Evolutionary conservation across 2,888 invertebrate species (phyloP).

Genomic region (Sceliomorpha sp.): DNA sequence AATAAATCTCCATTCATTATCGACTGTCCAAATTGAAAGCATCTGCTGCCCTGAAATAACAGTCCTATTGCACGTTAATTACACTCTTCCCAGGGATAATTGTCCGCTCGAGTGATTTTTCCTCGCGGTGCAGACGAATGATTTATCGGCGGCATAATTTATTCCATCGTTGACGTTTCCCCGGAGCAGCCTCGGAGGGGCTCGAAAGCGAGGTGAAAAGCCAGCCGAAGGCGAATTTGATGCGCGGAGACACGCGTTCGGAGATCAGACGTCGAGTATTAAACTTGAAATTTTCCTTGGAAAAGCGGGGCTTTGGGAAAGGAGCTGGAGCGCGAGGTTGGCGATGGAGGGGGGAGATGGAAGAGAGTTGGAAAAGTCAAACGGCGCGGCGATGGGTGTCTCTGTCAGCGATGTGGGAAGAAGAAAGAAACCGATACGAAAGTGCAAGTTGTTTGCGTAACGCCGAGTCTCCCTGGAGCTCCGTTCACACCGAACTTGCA

Average conservation of each 20-base stretch:
- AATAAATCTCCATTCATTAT: slow-evolving; percentile 13
- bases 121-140: not conserved
- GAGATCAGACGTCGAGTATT: no score
- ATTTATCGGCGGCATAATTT: slow-evolving; percentile 10
- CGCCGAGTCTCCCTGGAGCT: slow-evolving; percentile 46
- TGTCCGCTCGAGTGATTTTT: slow-evolving; percentile 9
- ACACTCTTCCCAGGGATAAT: slow-evolving; percentile 5
- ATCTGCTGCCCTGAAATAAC: slow-evolving; percentile 13
- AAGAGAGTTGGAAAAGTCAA: slow-evolving; percentile 51
- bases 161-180: not conserved
- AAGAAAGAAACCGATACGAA: slow-evolving; percentile 66
- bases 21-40: slow-evolving; percentile 6
- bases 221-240: slow-evolving; percentile 1
- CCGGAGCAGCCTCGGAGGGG: not conserved
- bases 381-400: slow-evolving; percentile 59
- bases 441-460: slow-evolving; percentile 71
- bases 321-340: slow-evolving; percentile 23
- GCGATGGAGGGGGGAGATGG: slow-evolving; percentile 24
- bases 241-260: slow-evolving; percentile 1
- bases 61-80: slow-evolving; percentile 4
- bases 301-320: slow-evolving; percentile 13
- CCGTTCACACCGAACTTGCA: slow-evolving; percentile 30
- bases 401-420: slow-evolving; percentile 60
- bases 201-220: not conserved
- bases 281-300: no score